Conservation (phyloP, 1,140 invertebrate genomes). For the Antheraea mylitta region DNA sequence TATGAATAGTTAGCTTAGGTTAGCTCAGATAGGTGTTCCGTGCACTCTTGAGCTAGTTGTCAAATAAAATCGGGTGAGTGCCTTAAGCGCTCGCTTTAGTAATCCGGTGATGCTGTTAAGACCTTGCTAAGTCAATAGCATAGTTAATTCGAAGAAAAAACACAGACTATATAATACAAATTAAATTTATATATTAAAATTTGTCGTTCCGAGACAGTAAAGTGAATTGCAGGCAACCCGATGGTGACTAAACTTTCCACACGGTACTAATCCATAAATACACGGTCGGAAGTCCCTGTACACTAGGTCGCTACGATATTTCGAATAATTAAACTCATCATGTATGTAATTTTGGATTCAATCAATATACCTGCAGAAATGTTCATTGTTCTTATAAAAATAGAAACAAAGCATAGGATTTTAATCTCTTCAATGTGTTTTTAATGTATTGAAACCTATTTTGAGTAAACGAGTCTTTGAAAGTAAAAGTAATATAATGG, state of each 20-base stretch:
- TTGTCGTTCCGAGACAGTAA: conserved; percentile 49
- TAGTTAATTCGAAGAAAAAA: too few species aligned
- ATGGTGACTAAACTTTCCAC: conserved; percentile 71
- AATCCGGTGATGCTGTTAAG: too few species aligned
- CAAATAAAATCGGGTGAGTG: too few species aligned
- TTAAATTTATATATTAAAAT: background rate
- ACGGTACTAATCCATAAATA: conserved; percentile 77
- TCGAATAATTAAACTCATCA: conserved; percentile 11
- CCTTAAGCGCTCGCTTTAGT: too few species aligned
- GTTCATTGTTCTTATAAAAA: background rate
- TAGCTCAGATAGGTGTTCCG: too few species aligned
- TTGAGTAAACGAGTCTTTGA: background rate
- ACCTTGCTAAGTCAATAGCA: too few species aligned
- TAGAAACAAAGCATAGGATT: background rate
- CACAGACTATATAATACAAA: too few species aligned
- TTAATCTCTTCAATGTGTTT: background rate
- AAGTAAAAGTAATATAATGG: background rate
- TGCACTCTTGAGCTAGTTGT: too few species aligned
- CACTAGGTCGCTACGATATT: conserved; percentile 12
- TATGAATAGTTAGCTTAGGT: too few species aligned
- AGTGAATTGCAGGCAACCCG: conserved; percentile 40
- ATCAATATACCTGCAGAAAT: background rate
- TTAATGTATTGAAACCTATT: background rate
- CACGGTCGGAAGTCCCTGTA: conserved; percentile 39
- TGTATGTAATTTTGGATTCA: background rate